Conservation (phyloP, 2,113 vertebrate species). For the Tor tambroides region DNA sequence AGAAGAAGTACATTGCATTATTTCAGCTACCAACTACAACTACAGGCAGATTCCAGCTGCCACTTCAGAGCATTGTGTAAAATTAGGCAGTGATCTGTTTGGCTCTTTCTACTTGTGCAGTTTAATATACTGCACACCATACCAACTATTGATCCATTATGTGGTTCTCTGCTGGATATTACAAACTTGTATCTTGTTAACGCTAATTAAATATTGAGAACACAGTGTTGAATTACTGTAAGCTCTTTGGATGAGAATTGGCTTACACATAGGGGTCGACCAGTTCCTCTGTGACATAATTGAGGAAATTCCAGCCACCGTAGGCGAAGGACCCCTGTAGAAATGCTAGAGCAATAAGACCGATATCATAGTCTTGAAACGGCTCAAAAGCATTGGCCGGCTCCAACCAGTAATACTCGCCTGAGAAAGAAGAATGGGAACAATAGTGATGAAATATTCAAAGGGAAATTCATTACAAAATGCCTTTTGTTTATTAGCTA, state of each 20-base stretch:
- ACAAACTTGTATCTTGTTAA: neutral
- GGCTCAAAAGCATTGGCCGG: conserved; percentile 86
- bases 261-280: conserved; percentile 89
- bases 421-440: conserved; percentile 64
- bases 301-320: conserved; percentile 94
- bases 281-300: conserved; percentile 94
- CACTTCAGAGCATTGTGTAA: neutral
- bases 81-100: no score
- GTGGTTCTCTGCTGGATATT: conserved; percentile 1
- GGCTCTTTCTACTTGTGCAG: neutral
- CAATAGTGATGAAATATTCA: neutral
- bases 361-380: conserved; percentile 86
- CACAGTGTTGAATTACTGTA: neutral
- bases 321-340: conserved; percentile 93
- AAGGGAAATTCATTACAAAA: neutral
- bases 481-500: neutral
- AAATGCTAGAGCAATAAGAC: conserved; percentile 87
- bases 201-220: neutral
- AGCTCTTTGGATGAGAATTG: neutral
- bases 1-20: neutral
- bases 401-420: conserved; percentile 91
- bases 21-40: neutral
- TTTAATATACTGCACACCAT: neutral
- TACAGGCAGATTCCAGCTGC: conserved; percentile 8
- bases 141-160: neutral